Evolutionary conservation across 2,888 invertebrate genomes (phyloP).

Genomic region (Lasius fuliginosus): DNA sequence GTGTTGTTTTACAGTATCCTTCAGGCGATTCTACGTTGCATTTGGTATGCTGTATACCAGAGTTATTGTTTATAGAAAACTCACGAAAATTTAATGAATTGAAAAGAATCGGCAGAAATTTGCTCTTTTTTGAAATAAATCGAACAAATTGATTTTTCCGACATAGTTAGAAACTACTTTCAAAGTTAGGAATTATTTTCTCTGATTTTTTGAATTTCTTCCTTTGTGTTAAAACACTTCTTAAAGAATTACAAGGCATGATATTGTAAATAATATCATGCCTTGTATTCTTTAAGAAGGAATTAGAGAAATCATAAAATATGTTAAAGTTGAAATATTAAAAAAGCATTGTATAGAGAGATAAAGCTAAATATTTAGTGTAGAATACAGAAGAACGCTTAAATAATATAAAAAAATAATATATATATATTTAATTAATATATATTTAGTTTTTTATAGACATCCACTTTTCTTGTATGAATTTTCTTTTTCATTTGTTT

Average conservation of each 20-base stretch:
- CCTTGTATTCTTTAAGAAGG: neutral
- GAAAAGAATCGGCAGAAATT: conserved; percentile 13
- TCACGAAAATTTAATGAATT: conserved; percentile 29
- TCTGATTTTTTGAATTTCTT: neutral
- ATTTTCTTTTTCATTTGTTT: too few species aligned
- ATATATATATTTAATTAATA: neutral
- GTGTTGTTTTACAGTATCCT: conserved; percentile 61
- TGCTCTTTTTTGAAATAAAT: neutral
- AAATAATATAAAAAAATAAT: neutral
- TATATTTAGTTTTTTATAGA: too few species aligned
- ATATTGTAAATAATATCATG: too few species aligned
- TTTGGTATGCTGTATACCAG: conserved; percentile 36
- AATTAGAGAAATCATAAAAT: neutral
- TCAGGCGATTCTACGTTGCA: conserved; percentile 31
- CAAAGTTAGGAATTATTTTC: neutral
- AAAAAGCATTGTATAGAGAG: neutral
- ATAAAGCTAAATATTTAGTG: neutral
- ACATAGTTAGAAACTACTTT: neutral
- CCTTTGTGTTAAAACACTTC: too few species aligned
- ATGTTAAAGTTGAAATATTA: too few species aligned
- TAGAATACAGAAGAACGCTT: neutral
- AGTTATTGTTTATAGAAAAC: conserved; percentile 16
- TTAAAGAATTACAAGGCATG: too few species aligned
- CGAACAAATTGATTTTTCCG: neutral
- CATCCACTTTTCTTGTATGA: too few species aligned